Conservation (phyloP, 2,797 vertebrate genomes). For the Rhinatrema bivittatum region DNA sequence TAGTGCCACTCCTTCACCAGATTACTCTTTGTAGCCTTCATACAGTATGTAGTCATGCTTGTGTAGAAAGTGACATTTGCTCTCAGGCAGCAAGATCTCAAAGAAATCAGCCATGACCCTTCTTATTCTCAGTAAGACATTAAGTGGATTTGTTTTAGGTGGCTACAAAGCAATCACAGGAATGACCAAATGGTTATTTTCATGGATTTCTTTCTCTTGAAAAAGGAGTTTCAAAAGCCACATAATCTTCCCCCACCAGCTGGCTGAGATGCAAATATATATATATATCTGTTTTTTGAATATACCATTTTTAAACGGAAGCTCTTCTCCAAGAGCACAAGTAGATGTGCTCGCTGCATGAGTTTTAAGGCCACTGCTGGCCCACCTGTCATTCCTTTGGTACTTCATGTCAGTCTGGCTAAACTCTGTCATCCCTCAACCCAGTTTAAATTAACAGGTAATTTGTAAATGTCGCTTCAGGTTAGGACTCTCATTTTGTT, state of each 20-base stretch:
- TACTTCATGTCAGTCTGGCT: slow-evolving; percentile 91
- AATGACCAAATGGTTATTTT: slow-evolving; percentile 36
- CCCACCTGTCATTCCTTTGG: slow-evolving; percentile 79
- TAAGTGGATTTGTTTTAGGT: slow-evolving; percentile 34
- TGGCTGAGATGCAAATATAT: slow-evolving; percentile 50
- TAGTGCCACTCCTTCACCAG: no score
- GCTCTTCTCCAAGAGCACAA: slow-evolving; percentile 51
- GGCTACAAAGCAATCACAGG: slow-evolving; percentile 19
- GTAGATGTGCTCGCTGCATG: slow-evolving; percentile 55
- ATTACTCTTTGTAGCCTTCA: slow-evolving; percentile 18
- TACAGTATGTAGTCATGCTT: neutral
- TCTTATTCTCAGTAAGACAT: slow-evolving; percentile 37
- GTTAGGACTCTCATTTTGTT: slow-evolving; percentile 98
- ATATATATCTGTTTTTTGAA: slow-evolving; percentile 59
- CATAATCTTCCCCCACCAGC: slow-evolving; percentile 15
- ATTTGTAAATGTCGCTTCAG: slow-evolving; percentile 99
- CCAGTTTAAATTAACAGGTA: slow-evolving; percentile 99
- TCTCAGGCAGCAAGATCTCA: slow-evolving; percentile 41
- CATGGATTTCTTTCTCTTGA: slow-evolving; percentile 14
- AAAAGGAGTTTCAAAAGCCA: slow-evolving; percentile 25
- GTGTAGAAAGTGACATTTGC: slow-evolving; percentile 28
- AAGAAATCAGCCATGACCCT: slow-evolving; percentile 42
- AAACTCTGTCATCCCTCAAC: slow-evolving; percentile 97
- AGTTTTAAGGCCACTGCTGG: slow-evolving; percentile 77
- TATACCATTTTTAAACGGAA: slow-evolving; percentile 54